Evolutionary conservation across 2,113 vertebrate species (phyloP), one percentile per base, ranked within the genome.

Genomic region (Paralichthys olivaceus): DNA sequence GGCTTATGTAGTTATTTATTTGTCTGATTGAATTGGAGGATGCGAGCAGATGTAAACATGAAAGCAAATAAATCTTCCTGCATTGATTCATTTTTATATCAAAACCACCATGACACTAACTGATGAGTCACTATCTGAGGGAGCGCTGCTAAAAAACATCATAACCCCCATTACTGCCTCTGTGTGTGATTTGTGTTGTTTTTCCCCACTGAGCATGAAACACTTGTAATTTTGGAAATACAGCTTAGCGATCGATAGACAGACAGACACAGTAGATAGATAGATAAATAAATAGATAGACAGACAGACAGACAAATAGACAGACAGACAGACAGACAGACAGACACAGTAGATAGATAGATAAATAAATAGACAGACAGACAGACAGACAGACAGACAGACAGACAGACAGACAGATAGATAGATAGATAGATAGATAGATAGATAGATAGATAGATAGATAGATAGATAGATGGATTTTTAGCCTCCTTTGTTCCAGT

Each of bases 71-170:
- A 22, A 25, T 57, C 4, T 60, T 23, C 17, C 32, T 58, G 6
- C 5, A 13, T 63, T 5, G 25, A 23, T 13, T 34, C 25, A 13
- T 70, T 74, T 72, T 57, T 13, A 69, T 26, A 61, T 75, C 0
- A 67, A 61, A 56, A 53, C 20, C 23, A 49, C 1, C 5, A 29
- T 59, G 19, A n/a, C 15, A 73, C 43, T 6, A 17, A 19, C 45
- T 17, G 47, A 34, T 89, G 69, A 85, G 15, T 88, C 66, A 79
- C 22, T 53, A 69, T 54, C 1, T 32, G n/a, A 58, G 4, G 32
- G 78, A 26, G 67, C 19, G 29, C 43, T 47, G 13, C 15, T 29
- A 8, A 62, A 65, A 79, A 77, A 45, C 53, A 32, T 71, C 34
- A 63, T 51, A 64, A 28, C 40, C 25, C 72, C 20, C 54, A 29